These are phyloP conservation scores for Kuschelorhynchus macadamiae DNA, from an alignment of 2,888 invertebrate species.

Conservation along the genomic window DNA sequence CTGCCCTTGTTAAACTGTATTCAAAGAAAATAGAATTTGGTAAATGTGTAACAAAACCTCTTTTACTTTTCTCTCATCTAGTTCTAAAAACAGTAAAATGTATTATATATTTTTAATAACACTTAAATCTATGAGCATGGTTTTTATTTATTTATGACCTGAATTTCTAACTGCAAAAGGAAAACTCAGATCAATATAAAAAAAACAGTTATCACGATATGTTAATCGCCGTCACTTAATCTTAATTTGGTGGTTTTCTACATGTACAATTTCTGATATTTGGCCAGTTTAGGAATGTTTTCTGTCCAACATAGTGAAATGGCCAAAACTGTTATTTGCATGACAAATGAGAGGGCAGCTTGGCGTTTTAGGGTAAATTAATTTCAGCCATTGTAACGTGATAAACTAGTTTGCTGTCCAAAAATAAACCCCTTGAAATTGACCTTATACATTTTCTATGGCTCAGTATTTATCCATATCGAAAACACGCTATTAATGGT, in stretches of 20 bases:
- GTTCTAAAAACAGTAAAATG: too few relatives aligned
- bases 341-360: conserved; percentile 58
- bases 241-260: conserved; percentile 39
- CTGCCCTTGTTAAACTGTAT: too few relatives aligned
- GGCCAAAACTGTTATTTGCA: conserved; percentile 53
- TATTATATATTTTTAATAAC: too few relatives aligned
- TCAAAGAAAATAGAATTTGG: too few relatives aligned
- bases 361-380: conserved; percentile 58
- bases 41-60: too few relatives aligned
- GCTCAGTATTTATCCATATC: conserved; percentile 47
- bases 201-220: conserved; percentile 16
- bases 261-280: conserved; percentile 30
- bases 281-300: conserved; percentile 30
- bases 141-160: too few relatives aligned
- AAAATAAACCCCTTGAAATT: conserved; percentile 43
- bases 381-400: conserved; percentile 53
- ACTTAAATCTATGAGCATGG: too few relatives aligned
- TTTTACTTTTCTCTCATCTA: too few relatives aligned
- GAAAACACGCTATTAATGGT: conserved; percentile 56
- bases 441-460: conserved; percentile 53
- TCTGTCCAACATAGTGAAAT: conserved; percentile 17
- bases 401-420: conserved; percentile 53
- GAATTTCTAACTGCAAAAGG: not conserved
- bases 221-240: conserved; percentile 34
- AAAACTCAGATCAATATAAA: too few relatives aligned